Evolutionary conservation across 1,140 invertebrate species (phyloP).

Genomic region (Drosophila equinoxialis): DNA sequence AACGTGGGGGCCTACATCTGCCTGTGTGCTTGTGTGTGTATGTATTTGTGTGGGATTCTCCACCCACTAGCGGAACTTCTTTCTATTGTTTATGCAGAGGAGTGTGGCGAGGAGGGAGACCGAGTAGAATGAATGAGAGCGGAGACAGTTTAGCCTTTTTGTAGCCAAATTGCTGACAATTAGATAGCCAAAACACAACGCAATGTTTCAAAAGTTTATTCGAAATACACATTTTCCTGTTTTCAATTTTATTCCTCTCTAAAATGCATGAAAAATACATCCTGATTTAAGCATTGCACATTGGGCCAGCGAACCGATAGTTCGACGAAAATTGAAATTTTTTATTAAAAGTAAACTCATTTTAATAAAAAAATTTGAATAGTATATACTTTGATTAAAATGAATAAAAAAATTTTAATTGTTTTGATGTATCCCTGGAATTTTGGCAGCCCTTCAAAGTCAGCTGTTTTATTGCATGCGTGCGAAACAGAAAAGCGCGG

Average conservation of each 20-base stretch:
- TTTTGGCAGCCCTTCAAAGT: too few species aligned
- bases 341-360: too few species aligned
- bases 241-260: not conserved
- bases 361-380: too few species aligned
- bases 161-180: not conserved
- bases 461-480: too few species aligned
- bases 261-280: not conserved
- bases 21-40: conserved; percentile 22
- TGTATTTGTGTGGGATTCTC: conserved; percentile 46
- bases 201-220: not conserved
- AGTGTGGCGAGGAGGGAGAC: conserved; percentile 23
- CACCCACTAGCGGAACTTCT: conserved; percentile 57
- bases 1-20: not conserved
- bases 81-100: conserved; percentile 65
- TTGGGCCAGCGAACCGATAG: too few species aligned
- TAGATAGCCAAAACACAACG: not conserved
- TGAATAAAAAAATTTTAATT: too few species aligned
- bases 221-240: not conserved
- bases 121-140: conserved; percentile 14
- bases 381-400: too few species aligned
- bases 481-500: too few species aligned
- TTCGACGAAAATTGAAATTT: too few species aligned
- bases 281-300: not conserved
- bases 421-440: too few species aligned
- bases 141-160: conserved; percentile 1